Evolutionary conservation across 1,140 invertebrate species (phyloP), one percentile per base, ranked within the genome.

Genomic region (Aleiodes sp.): DNA sequence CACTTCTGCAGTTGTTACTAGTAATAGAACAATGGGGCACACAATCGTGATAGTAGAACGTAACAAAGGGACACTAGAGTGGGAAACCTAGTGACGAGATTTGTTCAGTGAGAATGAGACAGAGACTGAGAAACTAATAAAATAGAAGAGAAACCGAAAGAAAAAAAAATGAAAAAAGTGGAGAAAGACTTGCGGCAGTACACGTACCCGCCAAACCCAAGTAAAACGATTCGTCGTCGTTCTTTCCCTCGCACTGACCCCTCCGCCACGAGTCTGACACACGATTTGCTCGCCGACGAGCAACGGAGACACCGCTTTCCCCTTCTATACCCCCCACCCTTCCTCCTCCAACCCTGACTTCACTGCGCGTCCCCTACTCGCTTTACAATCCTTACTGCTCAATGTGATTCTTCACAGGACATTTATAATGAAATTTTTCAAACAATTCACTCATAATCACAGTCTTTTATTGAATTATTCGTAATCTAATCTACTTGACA

Each of bases 191-290:
- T 57, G 43, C 56, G 61, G 72, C 75, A 72, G 37, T 70, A 75
- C 81, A 80, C 80, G 77, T 82, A 83, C 80, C 81, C 78, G 77
- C 77, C 76, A 77, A 82, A 78, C 74, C 81, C 80, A 82, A 76
- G 78, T 59, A 79, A 81, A 80, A 77, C 72, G 63, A 52, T 80
- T 79, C 78, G 78, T 77, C 12, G 76, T 76, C 80, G 77, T 81
- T 77, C 79, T 77, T 81, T 82, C 80, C 78, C 76, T 83, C 79
- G 75, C 79, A 76, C 78, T 81, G 78, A 79, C 79, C 80, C 80
- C 80, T 83, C 82, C 84, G 82, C 81, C 80, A 80, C 79, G 81
- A 83, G 78, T 83, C 81, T 82, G 75, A 82, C 78, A 82, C 73
- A 80, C 82, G 77, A 77, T 80, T 82, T 78, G 78, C 78, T 81